A percentile compares a stretch with the other conserved stretches of the same genome.
phyloP scores from a whole-genome alignment of 2,113 vertebrate genomes.

The Alces alces region DNA sequence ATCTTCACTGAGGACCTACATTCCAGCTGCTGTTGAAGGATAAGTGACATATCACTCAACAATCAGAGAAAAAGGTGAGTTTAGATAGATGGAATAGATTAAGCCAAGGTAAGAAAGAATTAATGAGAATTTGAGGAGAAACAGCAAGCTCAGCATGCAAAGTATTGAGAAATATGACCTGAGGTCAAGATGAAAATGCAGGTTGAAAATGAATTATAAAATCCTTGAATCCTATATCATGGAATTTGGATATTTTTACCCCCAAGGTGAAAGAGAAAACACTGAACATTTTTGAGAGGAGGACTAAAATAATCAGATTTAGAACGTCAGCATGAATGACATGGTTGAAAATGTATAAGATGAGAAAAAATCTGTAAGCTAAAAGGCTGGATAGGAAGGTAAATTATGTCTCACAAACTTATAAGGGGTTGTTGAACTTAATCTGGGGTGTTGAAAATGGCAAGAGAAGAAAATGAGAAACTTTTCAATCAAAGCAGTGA shows the following conservation, averaged over 20 bases:
- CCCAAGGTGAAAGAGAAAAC: neutral
- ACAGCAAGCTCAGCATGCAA: neutral
- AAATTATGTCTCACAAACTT: neutral
- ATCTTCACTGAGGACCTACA: neutral
- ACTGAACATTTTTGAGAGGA: neutral
- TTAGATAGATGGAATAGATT: neutral
- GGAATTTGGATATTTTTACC: neutral
- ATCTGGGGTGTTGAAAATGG: neutral
- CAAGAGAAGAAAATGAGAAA: neutral
- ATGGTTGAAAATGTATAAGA: neutral
- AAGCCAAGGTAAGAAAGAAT: neutral
- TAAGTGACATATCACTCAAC: neutral
- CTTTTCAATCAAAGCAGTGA: neutral
- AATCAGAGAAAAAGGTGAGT: neutral
- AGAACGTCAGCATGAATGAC: neutral
- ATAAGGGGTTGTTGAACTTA: neutral
- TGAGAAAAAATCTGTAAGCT: neutral
- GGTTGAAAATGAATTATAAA: neutral
- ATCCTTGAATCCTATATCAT: neutral
- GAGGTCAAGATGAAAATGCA: neutral
- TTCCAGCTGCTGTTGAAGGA: neutral
- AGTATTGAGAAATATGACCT: neutral
- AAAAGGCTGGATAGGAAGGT: neutral
- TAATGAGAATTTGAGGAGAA: neutral
- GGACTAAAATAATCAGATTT: neutral